phyloP scores from a whole-genome alignment of 2,888 invertebrate genomes.

The Aphodius granarius region DNA sequence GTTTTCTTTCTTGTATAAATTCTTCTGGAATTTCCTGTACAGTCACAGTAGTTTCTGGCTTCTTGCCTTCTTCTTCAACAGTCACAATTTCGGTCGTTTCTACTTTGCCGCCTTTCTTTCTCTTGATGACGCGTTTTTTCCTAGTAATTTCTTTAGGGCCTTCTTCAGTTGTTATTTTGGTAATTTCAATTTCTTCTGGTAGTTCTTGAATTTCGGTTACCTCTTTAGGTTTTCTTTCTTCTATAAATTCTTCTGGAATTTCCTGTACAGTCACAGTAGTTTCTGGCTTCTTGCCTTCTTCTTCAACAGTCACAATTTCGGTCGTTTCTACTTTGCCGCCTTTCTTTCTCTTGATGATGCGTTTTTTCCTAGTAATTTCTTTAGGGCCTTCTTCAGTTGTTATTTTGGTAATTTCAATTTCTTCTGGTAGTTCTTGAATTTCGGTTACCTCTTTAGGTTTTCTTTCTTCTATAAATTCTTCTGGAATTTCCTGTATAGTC shows the following conservation, averaged over 20 bases:
- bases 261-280: not conserved
- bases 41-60: slow-evolving; percentile 41
- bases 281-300: not conserved
- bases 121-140: slow-evolving; percentile 16
- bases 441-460: not conserved
- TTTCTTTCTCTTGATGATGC: not conserved
- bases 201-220: not conserved
- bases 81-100: slow-evolving; percentile 38
- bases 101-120: slow-evolving; percentile 40
- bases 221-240: not conserved
- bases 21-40: not conserved
- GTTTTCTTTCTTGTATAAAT: not conserved
- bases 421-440: not conserved
- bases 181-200: not conserved
- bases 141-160: not conserved
- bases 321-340: not conserved
- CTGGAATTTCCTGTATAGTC: not conserved
- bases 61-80: slow-evolving; percentile 41
- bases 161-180: not conserved
- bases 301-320: not conserved
- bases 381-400: not conserved
- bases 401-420: not conserved
- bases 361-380: not conserved
- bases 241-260: not conserved
- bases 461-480: not conserved